These are phyloP conservation scores for Hemiscyllium ocellatum DNA, from an alignment of 2,113 vertebrate species.

Conservation along the genomic window DNA sequence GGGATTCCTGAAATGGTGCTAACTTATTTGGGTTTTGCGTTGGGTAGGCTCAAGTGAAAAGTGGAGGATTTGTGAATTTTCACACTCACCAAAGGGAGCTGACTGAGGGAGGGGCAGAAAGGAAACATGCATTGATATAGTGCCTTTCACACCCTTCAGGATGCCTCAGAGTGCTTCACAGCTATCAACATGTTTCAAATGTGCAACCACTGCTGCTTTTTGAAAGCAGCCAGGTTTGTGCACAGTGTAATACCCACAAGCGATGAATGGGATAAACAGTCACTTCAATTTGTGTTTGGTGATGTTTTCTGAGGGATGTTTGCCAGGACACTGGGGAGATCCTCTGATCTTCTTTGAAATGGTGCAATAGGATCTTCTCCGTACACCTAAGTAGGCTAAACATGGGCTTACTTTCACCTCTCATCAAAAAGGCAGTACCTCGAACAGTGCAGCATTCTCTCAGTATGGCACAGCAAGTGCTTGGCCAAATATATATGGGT, in stretches of 20 bases:
- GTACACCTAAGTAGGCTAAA: neutral
- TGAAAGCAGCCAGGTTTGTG: neutral
- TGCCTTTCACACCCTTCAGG: neutral
- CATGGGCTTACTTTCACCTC: neutral
- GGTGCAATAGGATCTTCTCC: neutral
- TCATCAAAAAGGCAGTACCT: neutral
- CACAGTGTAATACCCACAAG: neutral
- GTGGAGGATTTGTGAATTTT: conserved; percentile 19
- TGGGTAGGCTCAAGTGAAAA: neutral
- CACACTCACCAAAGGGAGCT: neutral
- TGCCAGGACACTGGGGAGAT: neutral
- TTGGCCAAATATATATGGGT: too few species aligned
- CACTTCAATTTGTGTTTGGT: neutral
- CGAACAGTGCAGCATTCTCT: neutral
- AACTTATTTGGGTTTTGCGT: neutral
- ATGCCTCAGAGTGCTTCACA: neutral
- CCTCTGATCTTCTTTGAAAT: neutral
- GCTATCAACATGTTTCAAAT: neutral
- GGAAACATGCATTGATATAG: neutral
- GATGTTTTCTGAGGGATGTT: neutral
- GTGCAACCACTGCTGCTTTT: neutral
- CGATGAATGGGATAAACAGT: neutral
- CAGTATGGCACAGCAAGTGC: neutral
- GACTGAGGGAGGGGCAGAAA: neutral
- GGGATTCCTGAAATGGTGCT: conserved; percentile 3